These are phyloP conservation scores for Oreochromis grahami DNA, from an alignment of 2,797 vertebrate species.

Conservation along the genomic window DNA sequence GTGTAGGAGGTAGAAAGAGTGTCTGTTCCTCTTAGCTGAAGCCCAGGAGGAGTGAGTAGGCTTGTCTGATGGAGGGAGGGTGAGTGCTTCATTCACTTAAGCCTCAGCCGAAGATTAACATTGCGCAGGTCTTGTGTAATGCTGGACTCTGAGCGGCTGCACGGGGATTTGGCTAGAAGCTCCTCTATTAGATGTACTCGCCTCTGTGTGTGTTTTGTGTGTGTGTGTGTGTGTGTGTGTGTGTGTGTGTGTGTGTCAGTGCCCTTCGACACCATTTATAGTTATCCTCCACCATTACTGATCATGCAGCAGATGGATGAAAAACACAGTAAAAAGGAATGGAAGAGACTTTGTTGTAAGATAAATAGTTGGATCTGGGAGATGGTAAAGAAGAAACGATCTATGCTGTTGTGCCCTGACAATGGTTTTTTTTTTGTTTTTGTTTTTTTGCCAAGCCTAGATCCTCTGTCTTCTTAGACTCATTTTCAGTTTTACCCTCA, in stretches of 20 bases:
- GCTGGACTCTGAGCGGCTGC: slow-evolving; percentile 43
- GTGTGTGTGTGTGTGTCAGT: slow-evolving; percentile 20
- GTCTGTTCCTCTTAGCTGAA: slow-evolving; percentile 35
- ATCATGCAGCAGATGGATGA: slow-evolving; percentile 39
- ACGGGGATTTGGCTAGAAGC: slow-evolving; percentile 52
- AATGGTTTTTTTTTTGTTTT: neutral
- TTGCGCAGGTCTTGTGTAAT: slow-evolving; percentile 60
- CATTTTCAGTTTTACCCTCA: neutral
- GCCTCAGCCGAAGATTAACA: slow-evolving; percentile 56
- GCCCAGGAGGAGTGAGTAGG: slow-evolving; percentile 42
- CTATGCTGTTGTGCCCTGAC: neutral
- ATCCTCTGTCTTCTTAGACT: neutral
- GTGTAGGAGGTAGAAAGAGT: slow-evolving; percentile 60
- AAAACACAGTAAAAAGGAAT: neutral
- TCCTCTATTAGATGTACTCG: slow-evolving; percentile 13
- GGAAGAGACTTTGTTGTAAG: neutral
- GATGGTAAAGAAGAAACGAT: neutral
- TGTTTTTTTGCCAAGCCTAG: neutral
- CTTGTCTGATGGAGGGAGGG: slow-evolving; percentile 18
- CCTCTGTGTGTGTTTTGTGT: slow-evolving; percentile 21
- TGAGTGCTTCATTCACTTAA: slow-evolving; percentile 56
- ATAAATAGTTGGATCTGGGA: slow-evolving; percentile 2
- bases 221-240: neutral
- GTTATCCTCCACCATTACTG: slow-evolving; percentile 17
- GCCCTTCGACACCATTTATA: slow-evolving; percentile 43